Percentiles rank a stretch among this genome's conserved stretches.
phyloP scores from a whole-genome alignment of 2,797 vertebrate species.

The Aulostomus chinensis region DNA sequence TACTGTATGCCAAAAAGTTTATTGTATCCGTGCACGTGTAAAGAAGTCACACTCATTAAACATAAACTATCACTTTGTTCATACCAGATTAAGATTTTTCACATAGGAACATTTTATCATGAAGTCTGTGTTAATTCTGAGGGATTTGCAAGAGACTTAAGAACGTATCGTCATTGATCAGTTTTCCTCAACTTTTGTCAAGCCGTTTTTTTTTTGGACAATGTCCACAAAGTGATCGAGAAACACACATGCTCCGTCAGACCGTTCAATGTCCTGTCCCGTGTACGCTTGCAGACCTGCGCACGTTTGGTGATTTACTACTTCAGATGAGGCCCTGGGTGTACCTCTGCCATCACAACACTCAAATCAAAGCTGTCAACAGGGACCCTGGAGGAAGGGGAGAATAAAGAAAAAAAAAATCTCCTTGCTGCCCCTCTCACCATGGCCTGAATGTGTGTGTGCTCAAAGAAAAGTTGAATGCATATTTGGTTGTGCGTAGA shows the following conservation, averaged over 20 bases:
- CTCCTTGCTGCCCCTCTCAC: conserved; percentile 52
- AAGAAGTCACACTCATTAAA: too few relatives aligned
- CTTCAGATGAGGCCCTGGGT: conserved; percentile 69
- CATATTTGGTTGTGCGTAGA: conserved; percentile 26
- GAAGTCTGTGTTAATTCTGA: conserved; percentile 15
- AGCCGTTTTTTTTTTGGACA: not conserved
- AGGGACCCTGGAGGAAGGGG: conserved; percentile 67
- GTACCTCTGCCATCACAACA: conserved; percentile 63
- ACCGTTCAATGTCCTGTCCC: conserved; percentile 30
- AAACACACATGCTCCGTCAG: conserved; percentile 32
- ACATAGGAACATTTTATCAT: too few relatives aligned
- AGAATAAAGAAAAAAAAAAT: conserved; percentile 66
- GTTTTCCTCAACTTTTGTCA: not conserved
- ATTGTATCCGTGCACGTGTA: too few relatives aligned
- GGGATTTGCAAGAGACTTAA: conserved; percentile 24
- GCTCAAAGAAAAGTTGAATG: conserved; percentile 24
- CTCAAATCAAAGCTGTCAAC: conserved; percentile 78
- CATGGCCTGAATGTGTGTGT: conserved; percentile 54
- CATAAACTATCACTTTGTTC: too few relatives aligned
- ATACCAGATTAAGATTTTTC: too few relatives aligned
- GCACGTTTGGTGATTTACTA: conserved; percentile 63
- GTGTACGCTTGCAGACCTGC: conserved; percentile 17
- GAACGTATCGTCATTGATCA: conserved; percentile 11
- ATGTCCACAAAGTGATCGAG: conserved; percentile 1
- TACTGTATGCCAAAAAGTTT: too few relatives aligned